These are phyloP conservation scores for Tauraco erythrolophus DNA, from an alignment of 2,113 vertebrate genomes.

Conservation along the genomic window DNA sequence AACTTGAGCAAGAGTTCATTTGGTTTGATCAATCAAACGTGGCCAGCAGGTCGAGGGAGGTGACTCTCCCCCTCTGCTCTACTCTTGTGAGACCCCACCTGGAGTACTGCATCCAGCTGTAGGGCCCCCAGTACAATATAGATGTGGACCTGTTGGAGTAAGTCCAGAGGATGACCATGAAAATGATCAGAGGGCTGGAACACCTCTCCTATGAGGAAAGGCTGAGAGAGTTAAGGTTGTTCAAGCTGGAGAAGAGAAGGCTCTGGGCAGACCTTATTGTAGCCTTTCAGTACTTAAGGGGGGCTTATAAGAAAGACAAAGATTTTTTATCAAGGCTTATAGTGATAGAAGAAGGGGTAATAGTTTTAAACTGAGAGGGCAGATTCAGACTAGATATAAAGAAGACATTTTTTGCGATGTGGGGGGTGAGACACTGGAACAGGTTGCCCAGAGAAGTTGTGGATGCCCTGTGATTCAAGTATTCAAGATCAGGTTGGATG, in stretches of 20 bases:
- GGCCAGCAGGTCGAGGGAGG: not conserved
- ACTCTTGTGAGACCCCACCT: too few species aligned
- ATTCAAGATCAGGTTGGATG: not conserved
- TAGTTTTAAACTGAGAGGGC: not conserved
- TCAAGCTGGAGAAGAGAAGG: not conserved
- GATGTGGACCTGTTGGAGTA: too few species aligned
- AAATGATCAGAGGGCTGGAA: too few species aligned
- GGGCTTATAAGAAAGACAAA: too few species aligned
- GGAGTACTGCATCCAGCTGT: too few species aligned
- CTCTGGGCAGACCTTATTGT: not conserved
- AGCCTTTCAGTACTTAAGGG: not conserved
- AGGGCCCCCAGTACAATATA: too few species aligned
- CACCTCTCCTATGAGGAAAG: too few species aligned
- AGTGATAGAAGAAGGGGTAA: not conserved
- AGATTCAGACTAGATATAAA: not conserved
- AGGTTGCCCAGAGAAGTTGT: rapidly evolving
- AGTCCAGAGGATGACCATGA: too few species aligned
- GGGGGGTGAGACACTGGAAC: rapidly evolving
- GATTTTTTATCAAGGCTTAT: not conserved
- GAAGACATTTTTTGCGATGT: not conserved
- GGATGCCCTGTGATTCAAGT: not conserved
- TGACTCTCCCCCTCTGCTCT: not conserved
- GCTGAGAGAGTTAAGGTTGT: not conserved
- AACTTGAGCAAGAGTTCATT: not conserved
- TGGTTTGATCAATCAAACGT: not conserved